Conservation (phyloP, 2,113 vertebrate genomes). For the Loxodonta africana region DNA sequence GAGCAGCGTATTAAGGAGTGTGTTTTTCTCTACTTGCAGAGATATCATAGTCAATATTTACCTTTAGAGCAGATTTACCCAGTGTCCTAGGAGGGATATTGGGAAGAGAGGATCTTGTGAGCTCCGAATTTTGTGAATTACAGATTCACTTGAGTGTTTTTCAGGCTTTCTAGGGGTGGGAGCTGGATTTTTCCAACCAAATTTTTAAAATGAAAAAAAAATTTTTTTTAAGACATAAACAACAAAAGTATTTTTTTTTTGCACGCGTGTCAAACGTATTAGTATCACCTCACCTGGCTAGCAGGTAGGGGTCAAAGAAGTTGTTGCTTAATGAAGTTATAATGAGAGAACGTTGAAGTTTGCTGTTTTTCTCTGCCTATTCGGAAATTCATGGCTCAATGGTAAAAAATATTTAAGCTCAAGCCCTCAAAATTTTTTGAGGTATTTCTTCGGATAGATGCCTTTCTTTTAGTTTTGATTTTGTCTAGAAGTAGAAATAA, state of each 20-base stretch:
- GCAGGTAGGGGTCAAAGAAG: background rate
- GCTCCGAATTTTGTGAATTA: background rate
- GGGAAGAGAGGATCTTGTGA: background rate
- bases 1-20: background rate
- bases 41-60: background rate
- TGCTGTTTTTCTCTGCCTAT: background rate
- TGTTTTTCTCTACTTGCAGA: background rate
- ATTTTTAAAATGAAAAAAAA: slow-evolving; percentile 18
- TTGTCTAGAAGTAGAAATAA: background rate
- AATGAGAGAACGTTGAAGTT: slow-evolving; percentile 17
- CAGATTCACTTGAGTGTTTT: background rate
- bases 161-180: background rate
- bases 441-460: background rate
- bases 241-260: background rate
- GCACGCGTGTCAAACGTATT: slow-evolving; percentile 54
- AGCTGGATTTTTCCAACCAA: background rate
- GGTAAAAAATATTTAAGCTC: background rate
- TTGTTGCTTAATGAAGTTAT: slow-evolving; percentile 43
- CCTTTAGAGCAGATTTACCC: background rate
- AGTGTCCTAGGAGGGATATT: background rate
- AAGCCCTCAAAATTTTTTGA: slow-evolving; percentile 60
- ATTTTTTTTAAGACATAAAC: background rate
- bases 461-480: background rate
- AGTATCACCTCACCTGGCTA: background rate
- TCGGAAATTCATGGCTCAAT: slow-evolving; percentile 39